phyloP scores from a whole-genome alignment of 2,888 invertebrate species.

The Cataglyphis cursor region DNA sequence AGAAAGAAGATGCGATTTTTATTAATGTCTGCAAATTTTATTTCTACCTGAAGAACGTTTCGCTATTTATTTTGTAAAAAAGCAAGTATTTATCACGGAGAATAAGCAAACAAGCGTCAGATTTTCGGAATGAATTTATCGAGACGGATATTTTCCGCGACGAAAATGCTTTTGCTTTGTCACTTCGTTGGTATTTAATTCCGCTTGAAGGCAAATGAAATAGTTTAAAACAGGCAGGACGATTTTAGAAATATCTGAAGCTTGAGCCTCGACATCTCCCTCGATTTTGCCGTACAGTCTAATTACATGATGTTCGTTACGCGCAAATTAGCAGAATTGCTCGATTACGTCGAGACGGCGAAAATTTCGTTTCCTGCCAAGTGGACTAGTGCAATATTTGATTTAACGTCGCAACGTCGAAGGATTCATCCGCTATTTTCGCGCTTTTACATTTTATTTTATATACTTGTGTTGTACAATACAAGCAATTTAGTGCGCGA shows the following conservation, averaged over 20 bases:
- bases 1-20: background rate
- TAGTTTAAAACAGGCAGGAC: constrained; percentile 23
- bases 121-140: background rate
- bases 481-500: background rate
- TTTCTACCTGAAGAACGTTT: background rate
- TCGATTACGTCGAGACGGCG: constrained; percentile 32
- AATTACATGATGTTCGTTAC: constrained; percentile 63
- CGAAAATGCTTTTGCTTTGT: constrained; percentile 6
- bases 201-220: constrained; percentile 36
- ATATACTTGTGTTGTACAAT: background rate
- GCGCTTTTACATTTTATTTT: constrained; percentile 1
- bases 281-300: constrained; percentile 28
- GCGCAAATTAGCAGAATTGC: constrained; percentile 64
- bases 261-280: background rate
- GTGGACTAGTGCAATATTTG: constrained; percentile 5
- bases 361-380: constrained; percentile 32
- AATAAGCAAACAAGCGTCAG: background rate
- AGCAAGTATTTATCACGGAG: background rate
- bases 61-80: background rate
- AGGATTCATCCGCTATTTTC: background rate
- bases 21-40: background rate
- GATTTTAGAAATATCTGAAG: constrained; percentile 29
- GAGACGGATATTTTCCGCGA: constrained; percentile 19
- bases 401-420: background rate
- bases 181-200: constrained; percentile 53